Evolutionary conservation across 2,888 invertebrate species (phyloP), one percentile per base, ranked within the genome.

Genomic region (Athetis lepigone): DNA sequence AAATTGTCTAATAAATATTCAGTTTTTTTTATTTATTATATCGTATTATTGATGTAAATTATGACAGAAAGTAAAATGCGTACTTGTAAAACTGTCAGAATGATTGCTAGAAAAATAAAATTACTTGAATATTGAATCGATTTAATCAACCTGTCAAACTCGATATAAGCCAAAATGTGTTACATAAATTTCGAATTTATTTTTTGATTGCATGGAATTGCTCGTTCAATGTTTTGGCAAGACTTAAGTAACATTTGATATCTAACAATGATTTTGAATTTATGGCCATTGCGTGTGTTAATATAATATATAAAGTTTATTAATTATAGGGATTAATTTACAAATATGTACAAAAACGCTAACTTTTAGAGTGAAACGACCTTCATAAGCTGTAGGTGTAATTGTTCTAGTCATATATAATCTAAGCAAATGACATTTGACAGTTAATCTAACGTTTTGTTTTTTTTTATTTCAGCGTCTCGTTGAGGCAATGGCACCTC

Each of bases 401-500:
- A 3, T 25, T 25, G 13, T n/a, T 18, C 5, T 11, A n/a, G 16
- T n/a, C n/a, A n/a, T n/a, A 23, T 11, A 19, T 6, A 19, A n/a
- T 29, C 9, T 6, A 19, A n/a, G 25, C 9, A 11, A 25, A 16
- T 42, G n/a, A 39, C 8, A 2, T 51, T 50, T 56, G 45, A 43
- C 64, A 51, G 33, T 39, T 54, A 11, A 27, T 9, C 39, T 62
- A 57, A 63, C 19, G 25, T 23, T 37, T 40, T 18, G 50, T 45
- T 70, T 75, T 56, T 40, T 43, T 78, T 76, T 80, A 81, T 94
- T 95, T 16, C 95, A 97, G 97, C 95, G 96, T 84, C 95, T 96
- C 87, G 96, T 97, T 77, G 96, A 96, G 88, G 96, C 96, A 80
- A 96, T 96, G 96, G 96, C 96, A 84, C 96, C 97, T 79, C 96